A percentile compares a stretch with the other conserved stretches of the same genome.
phyloP scores from a whole-genome alignment of 2,113 vertebrate genomes.

The Cyprinodon brontotheroides region DNA sequence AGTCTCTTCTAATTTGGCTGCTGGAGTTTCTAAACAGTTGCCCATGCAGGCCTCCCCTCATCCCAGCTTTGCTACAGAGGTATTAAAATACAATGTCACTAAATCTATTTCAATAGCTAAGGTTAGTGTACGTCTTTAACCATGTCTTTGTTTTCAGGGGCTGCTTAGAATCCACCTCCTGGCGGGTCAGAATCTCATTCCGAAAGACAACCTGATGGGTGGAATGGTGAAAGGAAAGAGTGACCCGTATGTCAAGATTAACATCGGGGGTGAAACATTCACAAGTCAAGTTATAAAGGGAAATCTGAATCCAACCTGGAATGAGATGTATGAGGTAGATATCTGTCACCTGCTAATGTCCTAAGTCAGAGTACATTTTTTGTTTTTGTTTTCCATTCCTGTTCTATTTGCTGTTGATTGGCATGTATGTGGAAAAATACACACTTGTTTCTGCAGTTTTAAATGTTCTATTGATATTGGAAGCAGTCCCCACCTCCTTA shows the following conservation, averaged over 20 bases:
- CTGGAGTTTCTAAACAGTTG: slow-evolving; percentile 61
- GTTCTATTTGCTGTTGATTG: background rate
- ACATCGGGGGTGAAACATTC: slow-evolving; percentile 84
- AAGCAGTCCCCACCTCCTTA: background rate
- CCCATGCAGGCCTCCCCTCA: slow-evolving; percentile 78
- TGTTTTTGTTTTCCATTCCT: background rate
- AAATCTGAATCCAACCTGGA: slow-evolving; percentile 90
- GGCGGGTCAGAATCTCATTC: slow-evolving; percentile 87
- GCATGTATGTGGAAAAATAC: background rate
- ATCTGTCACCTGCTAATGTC: accelerated
- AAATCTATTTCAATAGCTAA: background rate
- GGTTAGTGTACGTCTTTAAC: background rate
- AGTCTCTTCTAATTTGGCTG: slow-evolving; percentile 55
- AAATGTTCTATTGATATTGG: background rate
- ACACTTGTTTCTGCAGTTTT: background rate
- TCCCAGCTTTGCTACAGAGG: slow-evolving; percentile 86
- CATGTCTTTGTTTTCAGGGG: slow-evolving; percentile 72
- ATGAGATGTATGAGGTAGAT: slow-evolving; percentile 90
- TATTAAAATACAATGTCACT: slow-evolving; percentile 34
- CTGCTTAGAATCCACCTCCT: slow-evolving; percentile 89
- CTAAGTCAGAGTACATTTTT: background rate
- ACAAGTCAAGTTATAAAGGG: slow-evolving; percentile 83
- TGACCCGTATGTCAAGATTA: slow-evolving; percentile 87
- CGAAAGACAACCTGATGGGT: slow-evolving; percentile 90
- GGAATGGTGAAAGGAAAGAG: slow-evolving; percentile 90